Base-by-base conservation (phyloP, 2,797 vertebrate species). In the Neomorphus geoffroyi region DNA sequence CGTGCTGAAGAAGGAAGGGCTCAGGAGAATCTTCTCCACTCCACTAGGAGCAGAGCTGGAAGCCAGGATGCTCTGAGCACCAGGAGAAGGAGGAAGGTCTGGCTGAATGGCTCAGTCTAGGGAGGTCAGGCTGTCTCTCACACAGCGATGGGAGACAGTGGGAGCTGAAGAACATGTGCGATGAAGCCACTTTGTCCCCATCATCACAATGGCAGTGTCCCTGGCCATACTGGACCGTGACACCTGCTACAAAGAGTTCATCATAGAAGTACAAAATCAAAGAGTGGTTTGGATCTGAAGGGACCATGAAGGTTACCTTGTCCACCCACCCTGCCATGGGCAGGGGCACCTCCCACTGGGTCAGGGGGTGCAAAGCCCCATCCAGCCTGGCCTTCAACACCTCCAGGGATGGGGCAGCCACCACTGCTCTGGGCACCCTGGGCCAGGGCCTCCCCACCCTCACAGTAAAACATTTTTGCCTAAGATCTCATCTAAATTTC, bases 181-280 rank as follows among this genome's bases (percentile, higher is more conserved):
- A 56, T 41, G 26, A 51, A 17, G 27, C 32, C 45, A 7, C 13
- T 73, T 88, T 53, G 28, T 64, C 27, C 12, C 65, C 39, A 11
- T n/a, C 32, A 28, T 22, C 27, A 32, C 43, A 1, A 1, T 7
- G 26, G 1, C 43, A 33, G 2, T 19, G 10, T 6, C 65, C 51
- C 23, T 26, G 69, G 10, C 18, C 84, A 53, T 73, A 14, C 32
- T 88, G 84, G 19, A 43, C 33, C 33, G 57, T 84, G 80, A 8
- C 43, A 58, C 3, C 13, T 21, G 7, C 35, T 27, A 30, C 54
- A 24, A 56, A 67, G 27, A 65, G 30, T 18, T 32, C 56, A 41
- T 41, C 39, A 41, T 41, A 41, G 13, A 41, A 41, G 39, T 39
- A 41, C 39, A 41, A 14, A 41, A 41, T 41, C 39, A 41, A 10